Evolutionary conservation across 2,888 invertebrate genomes (phyloP), one percentile per base, ranked within the genome.

Genomic region (Drosophila seclusa): DNA sequence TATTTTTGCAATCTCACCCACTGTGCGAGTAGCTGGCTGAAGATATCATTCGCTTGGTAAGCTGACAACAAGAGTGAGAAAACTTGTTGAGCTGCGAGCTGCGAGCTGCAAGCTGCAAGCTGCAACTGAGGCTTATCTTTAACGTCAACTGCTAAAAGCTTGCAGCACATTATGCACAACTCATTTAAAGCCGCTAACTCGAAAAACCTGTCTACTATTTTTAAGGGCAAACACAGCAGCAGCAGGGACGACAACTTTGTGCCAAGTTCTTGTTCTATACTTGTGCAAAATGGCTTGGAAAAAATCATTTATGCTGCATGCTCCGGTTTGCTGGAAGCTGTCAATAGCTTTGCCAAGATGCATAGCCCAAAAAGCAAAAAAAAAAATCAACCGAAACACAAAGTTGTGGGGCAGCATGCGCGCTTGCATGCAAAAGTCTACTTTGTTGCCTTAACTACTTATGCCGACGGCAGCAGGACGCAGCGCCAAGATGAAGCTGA

Each of bases 361-460:
- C 66, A 66, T 24, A 27, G 13, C 38, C 55, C 38, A 40, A 13
- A 49, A 48, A 18, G 45, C 16, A 29, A 40, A 61, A 54, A 27
- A 27, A 38, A 38, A 13, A 21, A 36, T 7, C 11, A 31, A 6
- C 71, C 71, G 67, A 66, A 61, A 78, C 58, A 82, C 87, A 84
- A 84, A 89, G 90, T 87, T 89, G 83, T 76, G 73, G 67, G 58
- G 61, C 87, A 82, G 83, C 89, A 88, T 87, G 89, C 89, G 89
- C 89, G 87, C 89, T 85, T 81, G 88, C 90, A 89, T 89, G 84
- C 86, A 82, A 81, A 79, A 79, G 79, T 79, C 79, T 80, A 87
- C 87, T 87, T 89, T 87, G 89, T 87, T 87, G 87, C 87, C 76
- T 83, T 83, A 87, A 89, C 85, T 89, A 87, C 87, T 87, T 87